A percentile compares a stretch with the other conserved stretches of the same genome.
Evolutionary conservation across 2,888 invertebrate species (phyloP).

Genomic region (Epistrophella euchroma): DNA sequence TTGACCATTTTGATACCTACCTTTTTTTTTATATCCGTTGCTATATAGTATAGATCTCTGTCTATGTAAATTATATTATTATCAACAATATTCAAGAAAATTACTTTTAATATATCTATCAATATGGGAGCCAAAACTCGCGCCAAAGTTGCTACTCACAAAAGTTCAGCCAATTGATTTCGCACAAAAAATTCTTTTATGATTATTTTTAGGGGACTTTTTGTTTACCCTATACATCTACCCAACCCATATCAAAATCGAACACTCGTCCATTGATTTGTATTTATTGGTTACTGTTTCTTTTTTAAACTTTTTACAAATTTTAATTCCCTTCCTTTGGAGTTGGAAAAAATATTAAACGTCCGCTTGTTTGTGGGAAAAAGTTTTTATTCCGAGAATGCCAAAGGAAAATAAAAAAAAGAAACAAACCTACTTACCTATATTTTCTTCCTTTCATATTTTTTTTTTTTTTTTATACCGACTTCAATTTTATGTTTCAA

Average conservation of each 20-base stretch:
- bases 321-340: not conserved
- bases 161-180: conserved; percentile 2
- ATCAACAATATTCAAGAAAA: too few species aligned
- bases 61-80: too few species aligned
- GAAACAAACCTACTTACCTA: not conserved
- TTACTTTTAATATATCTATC: too few species aligned
- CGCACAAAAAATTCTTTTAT: conserved; percentile 18
- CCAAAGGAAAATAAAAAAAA: not conserved
- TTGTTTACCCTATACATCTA: not conserved
- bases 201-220: not conserved
- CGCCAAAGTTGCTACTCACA: too few species aligned
- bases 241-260: not conserved
- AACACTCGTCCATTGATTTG: conserved; percentile 49
- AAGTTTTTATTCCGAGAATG: not conserved
- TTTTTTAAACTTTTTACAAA: not conserved
- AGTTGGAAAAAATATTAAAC: not conserved
- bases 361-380: not conserved
- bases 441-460: not conserved
- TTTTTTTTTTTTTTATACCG: not conserved
- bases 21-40: too few species aligned
- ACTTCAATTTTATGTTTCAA: not conserved
- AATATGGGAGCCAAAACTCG: too few species aligned
- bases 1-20: too few species aligned
- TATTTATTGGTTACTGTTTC: not conserved
- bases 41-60: too few species aligned